Percentiles rank a stretch among this genome's conserved stretches.
Evolutionary conservation across 2,797 vertebrate genomes (phyloP).

Genomic region (Falco peregrinus): DNA sequence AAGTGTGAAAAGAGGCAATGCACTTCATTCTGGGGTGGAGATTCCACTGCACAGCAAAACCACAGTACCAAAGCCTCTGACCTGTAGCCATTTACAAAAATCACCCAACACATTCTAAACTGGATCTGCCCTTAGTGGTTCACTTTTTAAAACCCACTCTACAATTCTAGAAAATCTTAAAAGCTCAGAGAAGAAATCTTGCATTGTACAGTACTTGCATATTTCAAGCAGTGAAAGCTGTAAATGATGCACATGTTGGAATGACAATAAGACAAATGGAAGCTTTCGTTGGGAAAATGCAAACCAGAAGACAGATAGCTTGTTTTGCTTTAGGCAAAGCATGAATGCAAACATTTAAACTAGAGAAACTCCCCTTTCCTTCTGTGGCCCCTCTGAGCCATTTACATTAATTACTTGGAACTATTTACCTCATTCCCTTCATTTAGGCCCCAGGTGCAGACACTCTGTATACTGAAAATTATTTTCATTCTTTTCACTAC

Average conservation of each 20-base stretch:
- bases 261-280: slow-evolving; percentile 62
- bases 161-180: neutral
- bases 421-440: slow-evolving; percentile 63
- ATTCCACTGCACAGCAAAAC: neutral
- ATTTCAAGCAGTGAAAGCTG: slow-evolving; percentile 12
- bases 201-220: neutral
- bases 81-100: neutral
- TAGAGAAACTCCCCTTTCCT: slow-evolving; percentile 58
- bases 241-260: slow-evolving; percentile 41
- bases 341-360: slow-evolving; percentile 64
- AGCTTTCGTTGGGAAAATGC: slow-evolving; percentile 44
- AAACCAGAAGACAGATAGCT: slow-evolving; percentile 64
- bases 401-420: slow-evolving; percentile 66
- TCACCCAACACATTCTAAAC: neutral
- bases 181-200: neutral
- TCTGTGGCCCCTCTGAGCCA: slow-evolving; percentile 53
- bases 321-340: slow-evolving; percentile 65
- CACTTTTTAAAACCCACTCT: neutral
- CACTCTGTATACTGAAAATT: slow-evolving; percentile 1
- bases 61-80: neutral
- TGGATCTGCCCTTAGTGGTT: neutral
- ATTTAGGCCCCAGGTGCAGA: slow-evolving; percentile 59
- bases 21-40: neutral
- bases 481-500: slow-evolving; percentile 43
- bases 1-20: neutral